These are phyloP conservation scores for Myiozetetes cayanensis DNA, from an alignment of 2,113 vertebrate species.

Conservation along the genomic window DNA sequence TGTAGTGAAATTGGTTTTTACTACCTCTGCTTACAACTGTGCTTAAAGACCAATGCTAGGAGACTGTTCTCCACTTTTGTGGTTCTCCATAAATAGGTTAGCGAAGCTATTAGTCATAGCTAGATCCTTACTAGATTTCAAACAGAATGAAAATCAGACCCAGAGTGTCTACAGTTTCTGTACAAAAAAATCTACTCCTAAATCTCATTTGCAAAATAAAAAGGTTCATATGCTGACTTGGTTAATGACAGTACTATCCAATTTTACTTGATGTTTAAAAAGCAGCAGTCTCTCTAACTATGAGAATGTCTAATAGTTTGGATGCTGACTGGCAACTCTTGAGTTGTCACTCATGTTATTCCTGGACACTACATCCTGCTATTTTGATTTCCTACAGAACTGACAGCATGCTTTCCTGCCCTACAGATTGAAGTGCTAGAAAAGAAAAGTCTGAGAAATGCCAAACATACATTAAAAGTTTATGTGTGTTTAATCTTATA, in stretches of 20 bases:
- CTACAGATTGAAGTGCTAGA: neutral
- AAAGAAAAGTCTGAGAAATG: conserved; percentile 26
- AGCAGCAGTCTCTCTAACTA: neutral
- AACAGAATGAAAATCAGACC: neutral
- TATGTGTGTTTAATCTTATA: conserved; percentile 46
- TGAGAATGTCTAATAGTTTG: neutral
- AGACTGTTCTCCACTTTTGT: neutral
- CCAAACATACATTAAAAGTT: conserved; percentile 43
- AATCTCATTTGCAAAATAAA: neutral
- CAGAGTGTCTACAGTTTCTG: neutral
- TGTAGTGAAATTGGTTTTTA: neutral
- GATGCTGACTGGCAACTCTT: neutral
- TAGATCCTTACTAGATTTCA: neutral
- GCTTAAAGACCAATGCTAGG: neutral
- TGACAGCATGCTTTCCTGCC: neutral
- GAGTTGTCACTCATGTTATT: neutral
- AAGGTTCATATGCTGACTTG: neutral
- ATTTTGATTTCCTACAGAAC: conserved; percentile 10
- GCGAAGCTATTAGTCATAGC: neutral
- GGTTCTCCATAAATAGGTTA: neutral
- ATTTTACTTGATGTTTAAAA: neutral
- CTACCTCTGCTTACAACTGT: neutral
- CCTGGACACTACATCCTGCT: neutral
- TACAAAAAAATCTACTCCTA: neutral
- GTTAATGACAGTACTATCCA: neutral